Base-by-base conservation (phyloP, 1,140 invertebrate genomes). In the Drosophila kurseongensis region DNA sequence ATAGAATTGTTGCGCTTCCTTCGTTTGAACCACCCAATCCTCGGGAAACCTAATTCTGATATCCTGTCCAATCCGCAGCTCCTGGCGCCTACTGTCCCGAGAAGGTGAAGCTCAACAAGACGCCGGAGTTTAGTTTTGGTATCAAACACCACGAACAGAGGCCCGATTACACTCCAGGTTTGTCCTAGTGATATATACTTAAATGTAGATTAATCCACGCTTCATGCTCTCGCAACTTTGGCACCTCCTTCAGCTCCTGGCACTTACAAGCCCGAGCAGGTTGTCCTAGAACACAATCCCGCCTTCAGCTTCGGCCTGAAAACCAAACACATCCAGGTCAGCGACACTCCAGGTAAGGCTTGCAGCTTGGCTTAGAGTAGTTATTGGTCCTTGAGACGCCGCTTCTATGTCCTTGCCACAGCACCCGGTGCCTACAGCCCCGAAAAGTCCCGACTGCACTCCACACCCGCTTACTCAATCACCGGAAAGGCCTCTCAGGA, bases 121-220 rank as follows among this genome's bases (percentile, higher is more conserved):
- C 94, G 42, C 95, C 94, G 13, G 94, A 94, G 78, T 96, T 93
- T 90, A 94, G 93, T 54, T 96, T 95, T 62, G 93, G 93, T 42
- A 92, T 94, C 41, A 95, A 94, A 92, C 91, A 95, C 0, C 95
- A 95, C 76, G 95, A 96, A 45, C 92, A 93, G 8, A 96, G 95
- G 91, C 76, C 92, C 4, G 96, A 96, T 82, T 93, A 95, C 47
- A 96, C 95, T 8, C 97, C 97, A 41, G 95, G 89, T 91, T 51
- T 40, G 74, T 93, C 93, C 0, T 32, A 2, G 23, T 23, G 23
- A 23, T 23, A 23, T 18, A n/a, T 5, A 27, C 13, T 1, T 7
- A 16, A 16, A 27, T n/a, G 9, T 44, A n/a, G 12, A 4, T 18
- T 23, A 36, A 10, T 29, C 44, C 44, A 27, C 14, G n/a, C 42